Evolutionary conservation across 2,113 vertebrate species (phyloP), one percentile per base, ranked within the genome.

Genomic region (Aptenodytes patagonicus): DNA sequence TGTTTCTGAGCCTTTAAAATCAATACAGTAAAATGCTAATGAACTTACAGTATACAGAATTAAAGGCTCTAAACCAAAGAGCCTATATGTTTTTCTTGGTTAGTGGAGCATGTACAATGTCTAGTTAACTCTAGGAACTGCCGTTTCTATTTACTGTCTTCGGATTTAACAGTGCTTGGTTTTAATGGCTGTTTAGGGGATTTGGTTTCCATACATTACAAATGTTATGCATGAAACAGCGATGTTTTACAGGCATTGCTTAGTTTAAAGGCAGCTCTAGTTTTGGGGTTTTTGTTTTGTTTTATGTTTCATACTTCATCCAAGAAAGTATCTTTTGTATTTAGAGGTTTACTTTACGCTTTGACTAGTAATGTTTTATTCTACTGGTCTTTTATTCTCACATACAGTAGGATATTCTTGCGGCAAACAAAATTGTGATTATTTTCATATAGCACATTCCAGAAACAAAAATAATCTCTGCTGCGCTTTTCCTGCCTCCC

Each of bases 141-240:
- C 70, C 3, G 7, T 82, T 76, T 31, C 19, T 82, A 70, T 91
- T 91, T 94, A 87, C 42, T 82, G 73, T 86, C 64, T 65, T 80
- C 0, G 1, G 62, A 79, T 93, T 94, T 91, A 90, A 78, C 47
- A 54, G 82, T 26, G 31, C 40, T 92, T 95, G 36, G 34, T 29
- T 93, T 97, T 97, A 91, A 89, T 71, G 61, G 25, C 78, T 93
- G 18, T 82, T 32, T 7, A 36, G 88, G 68, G 65, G 21, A 84
- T 94, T 95, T 83, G 5, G n/a, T 94, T 95, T 87, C 92, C 79
- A 95, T 83, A 51, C 51, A 34, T 70, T 84, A 89, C 77, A 32
- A 96, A 75, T 4, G 4, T 82, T 82, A 70, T 69, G 28, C 22
- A 26, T 4, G 10, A 88, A 90, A 68, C 19, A 60, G 13, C 1